These are phyloP conservation scores for Eupithecia pulchellata DNA, from an alignment of 2,888 invertebrate genomes.

Conservation along the genomic window DNA sequence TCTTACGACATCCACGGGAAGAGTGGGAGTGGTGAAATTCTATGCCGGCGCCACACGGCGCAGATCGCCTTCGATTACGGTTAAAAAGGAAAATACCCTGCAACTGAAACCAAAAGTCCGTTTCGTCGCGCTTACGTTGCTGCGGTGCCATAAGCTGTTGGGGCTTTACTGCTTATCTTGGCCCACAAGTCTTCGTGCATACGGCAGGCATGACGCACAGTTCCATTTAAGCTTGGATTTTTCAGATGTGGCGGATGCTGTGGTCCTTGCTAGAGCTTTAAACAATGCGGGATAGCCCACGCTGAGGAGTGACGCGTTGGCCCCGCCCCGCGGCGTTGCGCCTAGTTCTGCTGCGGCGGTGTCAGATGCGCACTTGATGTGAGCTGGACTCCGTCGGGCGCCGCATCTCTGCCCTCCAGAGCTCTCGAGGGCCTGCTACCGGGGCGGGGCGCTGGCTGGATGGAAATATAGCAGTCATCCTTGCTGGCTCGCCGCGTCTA, in stretches of 20 bases:
- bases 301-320: not conserved
- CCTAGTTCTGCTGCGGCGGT: not conserved
- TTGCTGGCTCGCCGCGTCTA: conserved; percentile 13
- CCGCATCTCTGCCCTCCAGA: not conserved
- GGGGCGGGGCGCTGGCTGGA: not conserved
- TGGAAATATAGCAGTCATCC: conserved; percentile 4
- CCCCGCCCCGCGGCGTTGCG: conserved; percentile 2
- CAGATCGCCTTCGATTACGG: no score
- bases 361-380: not conserved
- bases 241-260: not conserved
- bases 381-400: conserved; percentile 2
- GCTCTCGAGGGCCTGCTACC: not conserved
- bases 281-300: not conserved
- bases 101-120: no score
- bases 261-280: not conserved
- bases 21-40: no score
- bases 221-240: no score
- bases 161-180: no score
- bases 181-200: no score
- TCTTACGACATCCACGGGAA: no score
- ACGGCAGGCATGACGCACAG: no score
- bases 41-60: no score
- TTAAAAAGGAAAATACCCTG: no score
- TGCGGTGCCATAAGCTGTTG: no score
- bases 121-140: no score